Base-by-base conservation (phyloP, 2,888 invertebrate species). In the Rhamnusium bicolor region DNA sequence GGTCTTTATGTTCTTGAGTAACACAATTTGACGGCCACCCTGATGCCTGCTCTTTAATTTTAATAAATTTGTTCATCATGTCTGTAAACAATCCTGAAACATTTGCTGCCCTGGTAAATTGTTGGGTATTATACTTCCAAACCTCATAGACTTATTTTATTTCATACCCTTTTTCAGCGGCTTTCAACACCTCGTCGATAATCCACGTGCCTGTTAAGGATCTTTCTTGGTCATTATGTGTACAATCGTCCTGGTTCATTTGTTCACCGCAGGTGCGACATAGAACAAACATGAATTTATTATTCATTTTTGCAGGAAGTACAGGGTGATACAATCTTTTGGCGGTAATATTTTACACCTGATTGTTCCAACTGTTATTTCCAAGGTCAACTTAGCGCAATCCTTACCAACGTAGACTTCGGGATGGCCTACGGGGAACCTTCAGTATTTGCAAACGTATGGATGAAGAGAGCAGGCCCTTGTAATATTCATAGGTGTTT, bases 231-330 rank as follows among this genome's bases (percentile, higher is more conserved):
- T 66, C 51, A n/a, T 67, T 75, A 71, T 87, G 86, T 1, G n/a
- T 32, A 70, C 87, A 89, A 0, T 76, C 73, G 1, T 71, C 49
- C 47, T 81, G 75, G 53, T 76, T 72, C 49, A 81, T 49, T 18
- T 61, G 75, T 29, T 85, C 81, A 29, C 78, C 83, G 74, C 86
- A 86, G 0, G 76, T 79, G 8, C 80, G 74, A 79, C 87, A 87
- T 2, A 88, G 71, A 0, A 81, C 73, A 78, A 87, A 88, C 74
- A 85, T 80, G n/a, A 87, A 66, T 63, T 77, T 78, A 19, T 62
- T 65, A 47, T 79, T 78, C 47, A 69, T 73, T 69, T 75, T 78
- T 18, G 24, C 21, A 0, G 79, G 72, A 12, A 79, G 53, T 1
- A 81, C 78, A 7, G 77, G 79, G 51, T 81, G 80, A 61, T 75